Evolutionary conservation across 2,888 invertebrate genomes (phyloP).

Genomic region (Drosophila eohydei): DNA sequence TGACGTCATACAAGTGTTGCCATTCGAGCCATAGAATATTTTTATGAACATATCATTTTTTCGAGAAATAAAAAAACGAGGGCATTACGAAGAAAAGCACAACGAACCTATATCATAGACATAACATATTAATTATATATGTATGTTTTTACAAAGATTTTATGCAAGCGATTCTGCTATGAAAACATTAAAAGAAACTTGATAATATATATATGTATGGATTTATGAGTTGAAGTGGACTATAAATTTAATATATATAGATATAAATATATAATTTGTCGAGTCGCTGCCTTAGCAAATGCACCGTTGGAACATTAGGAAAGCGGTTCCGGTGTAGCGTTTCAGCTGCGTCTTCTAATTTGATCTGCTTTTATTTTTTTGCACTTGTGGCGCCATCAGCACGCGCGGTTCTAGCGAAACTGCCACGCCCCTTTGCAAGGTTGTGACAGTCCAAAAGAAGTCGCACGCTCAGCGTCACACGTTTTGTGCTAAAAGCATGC

Average conservation of each 20-base stretch:
- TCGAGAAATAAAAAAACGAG: background rate
- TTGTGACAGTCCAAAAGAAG: constrained; percentile 40
- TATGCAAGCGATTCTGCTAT: background rate
- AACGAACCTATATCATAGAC: background rate
- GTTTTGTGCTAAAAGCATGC: constrained; percentile 84
- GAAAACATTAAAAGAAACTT: background rate
- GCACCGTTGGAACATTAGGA: constrained; percentile 90
- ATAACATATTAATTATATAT: background rate
- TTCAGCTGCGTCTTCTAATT: constrained; percentile 85
- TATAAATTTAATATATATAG: background rate
- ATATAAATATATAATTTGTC: constrained; percentile 53
- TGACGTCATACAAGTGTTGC: constrained; percentile 18
- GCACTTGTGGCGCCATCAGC: constrained; percentile 86
- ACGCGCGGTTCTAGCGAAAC: constrained; percentile 55
- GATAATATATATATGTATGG: background rate
- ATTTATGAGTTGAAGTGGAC: background rate
- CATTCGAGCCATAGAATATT: background rate
- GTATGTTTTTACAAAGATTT: background rate
- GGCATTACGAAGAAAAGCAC: background rate
- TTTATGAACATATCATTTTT: background rate
- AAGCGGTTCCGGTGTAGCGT: constrained; percentile 92
- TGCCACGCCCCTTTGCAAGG: constrained; percentile 7
- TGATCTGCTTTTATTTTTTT: constrained; percentile 89
- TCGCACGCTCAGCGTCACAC: constrained; percentile 79
- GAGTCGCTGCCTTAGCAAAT: constrained; percentile 85